These are phyloP conservation scores for Sinonovacula constricta DNA, from an alignment of 1,140 invertebrate species.

Conservation along the genomic window DNA sequence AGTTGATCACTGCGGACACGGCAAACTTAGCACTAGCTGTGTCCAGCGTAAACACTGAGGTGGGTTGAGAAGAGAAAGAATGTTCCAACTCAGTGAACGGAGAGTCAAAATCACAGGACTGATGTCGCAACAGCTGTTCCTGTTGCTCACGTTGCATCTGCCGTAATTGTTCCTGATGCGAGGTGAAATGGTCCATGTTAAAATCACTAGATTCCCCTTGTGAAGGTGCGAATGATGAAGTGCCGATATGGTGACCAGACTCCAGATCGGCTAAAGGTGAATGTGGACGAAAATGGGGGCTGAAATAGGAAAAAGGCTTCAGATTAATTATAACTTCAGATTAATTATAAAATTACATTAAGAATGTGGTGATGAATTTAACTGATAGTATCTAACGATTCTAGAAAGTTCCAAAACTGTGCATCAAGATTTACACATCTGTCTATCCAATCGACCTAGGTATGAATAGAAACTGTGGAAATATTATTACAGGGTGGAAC, in stretches of 20 bases:
- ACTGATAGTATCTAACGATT: no score
- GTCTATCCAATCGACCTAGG: no score
- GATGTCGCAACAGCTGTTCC: conserved; percentile 69
- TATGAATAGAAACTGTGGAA: no score
- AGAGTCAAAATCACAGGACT: conserved; percentile 61
- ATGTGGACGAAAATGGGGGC: conserved; percentile 77
- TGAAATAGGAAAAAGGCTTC: conserved; percentile 52
- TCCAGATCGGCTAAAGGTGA: conserved; percentile 68
- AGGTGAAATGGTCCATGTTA: conserved; percentile 77
- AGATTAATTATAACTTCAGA: no score
- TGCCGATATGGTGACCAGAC: conserved; percentile 30
- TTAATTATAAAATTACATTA: background rate
- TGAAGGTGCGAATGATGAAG: conserved; percentile 38
- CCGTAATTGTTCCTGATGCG: conserved; percentile 77
- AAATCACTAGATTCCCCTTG: conserved; percentile 69
- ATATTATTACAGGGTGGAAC: no score
- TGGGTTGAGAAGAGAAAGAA: conserved; percentile 76
- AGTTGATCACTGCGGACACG: conserved; percentile 76
- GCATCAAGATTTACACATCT: no score
- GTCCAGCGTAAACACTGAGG: conserved; percentile 78
- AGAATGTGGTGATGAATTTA: no score
- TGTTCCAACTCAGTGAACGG: conserved; percentile 68
- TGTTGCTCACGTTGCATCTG: conserved; percentile 79
- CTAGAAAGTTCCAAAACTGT: no score
- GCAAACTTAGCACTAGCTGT: conserved; percentile 78